Base-by-base conservation (phyloP, 2,888 invertebrate genomes). In the Osedax frankpressi region DNA sequence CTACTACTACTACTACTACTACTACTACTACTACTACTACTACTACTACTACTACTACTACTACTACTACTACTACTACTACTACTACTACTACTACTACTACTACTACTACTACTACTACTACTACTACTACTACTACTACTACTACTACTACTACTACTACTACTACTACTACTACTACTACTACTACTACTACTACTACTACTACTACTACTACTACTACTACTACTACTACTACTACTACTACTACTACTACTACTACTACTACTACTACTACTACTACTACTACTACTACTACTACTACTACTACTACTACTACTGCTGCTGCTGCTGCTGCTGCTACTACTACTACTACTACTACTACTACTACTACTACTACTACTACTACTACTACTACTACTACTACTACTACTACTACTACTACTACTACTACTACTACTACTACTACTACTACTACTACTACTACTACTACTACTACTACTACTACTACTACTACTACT, bases 311-410 rank as follows among this genome's bases (percentile, higher is more conserved):
- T 44, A 44, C 44, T 44, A 44, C 44, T 44, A 44, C 44, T 44
- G 44, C 44, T 44, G 44, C 44, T 73, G 2, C 73, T 72, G 74
- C 73, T 73, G 3, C 30, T 73, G 74, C 73, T 69, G 65, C 71
- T 75, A 73, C 75, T 75, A 70, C 74, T 75, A 73, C 70, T 75
- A 75, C 71, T 75, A 74, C 75, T 75, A 72, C 75, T 75, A 72
- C 74, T 75, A 74, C 74, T 75, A 74, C 75, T 75, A 74, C 75
- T 74, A 28, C 74, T 74, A 74, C 75, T 75, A 74, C 75, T 75
- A 70, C 75, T 75, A 74, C 75, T 75, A 70, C 75, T 75, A 69
- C 75, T 75, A 74, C 1, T 24, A 73, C 29, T 24, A 73, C 65
- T 29, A 72, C 65, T 28, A 73, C 24, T 28, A 72, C 29, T 72